Evolutionary conservation across 2,888 invertebrate species (phyloP), one percentile per base, ranked within the genome.

Genomic region (Campaea margaritaria): DNA sequence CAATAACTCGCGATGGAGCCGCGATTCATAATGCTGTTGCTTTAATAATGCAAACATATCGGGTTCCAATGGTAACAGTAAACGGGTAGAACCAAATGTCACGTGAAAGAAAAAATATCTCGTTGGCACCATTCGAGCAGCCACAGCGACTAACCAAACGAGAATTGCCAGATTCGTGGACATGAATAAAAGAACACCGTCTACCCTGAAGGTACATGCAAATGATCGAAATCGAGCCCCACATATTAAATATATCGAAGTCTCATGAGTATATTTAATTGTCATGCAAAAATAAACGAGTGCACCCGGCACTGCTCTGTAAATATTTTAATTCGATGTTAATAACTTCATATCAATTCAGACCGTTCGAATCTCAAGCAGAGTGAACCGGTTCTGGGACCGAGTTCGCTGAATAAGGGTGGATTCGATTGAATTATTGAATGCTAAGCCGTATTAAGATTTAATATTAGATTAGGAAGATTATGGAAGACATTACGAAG

Each of bases 261-360:
- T 69, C 73, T 69, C 70, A 72, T 76, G 73, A 79, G 79, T 75
- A 79, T 82, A 83, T 81, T 83, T 83, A 81, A 84, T 88, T 88
- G 87, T 87, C 82, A 89, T 88, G 89, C 84, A 86, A 85, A 88
- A 88, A 82, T 82, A 79, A 83, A 79, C 80, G 78, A 82, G 67
- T 74, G 74, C 83, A 83, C 76, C 81, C 81, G 79, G 80, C 78
- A 72, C 69, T 64, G 76, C 70, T 79, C 75, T 75, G 84, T 85
- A 83, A 87, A 86, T 87, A 87, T 87, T 85, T 84, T 81, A 87
- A 88, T 86, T 82, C 81, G 80, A 86, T 85, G 83, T 79, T 86
- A 86, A 87, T 86, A 87, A 82, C 85, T 85, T 82, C 76, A 84
- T 85, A 80, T 81, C 71, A 76, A 76, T 78, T 75, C 73, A 69